These are phyloP conservation scores for Aphyosemion australe DNA, from an alignment of 2,113 vertebrate species.

Conservation along the genomic window DNA sequence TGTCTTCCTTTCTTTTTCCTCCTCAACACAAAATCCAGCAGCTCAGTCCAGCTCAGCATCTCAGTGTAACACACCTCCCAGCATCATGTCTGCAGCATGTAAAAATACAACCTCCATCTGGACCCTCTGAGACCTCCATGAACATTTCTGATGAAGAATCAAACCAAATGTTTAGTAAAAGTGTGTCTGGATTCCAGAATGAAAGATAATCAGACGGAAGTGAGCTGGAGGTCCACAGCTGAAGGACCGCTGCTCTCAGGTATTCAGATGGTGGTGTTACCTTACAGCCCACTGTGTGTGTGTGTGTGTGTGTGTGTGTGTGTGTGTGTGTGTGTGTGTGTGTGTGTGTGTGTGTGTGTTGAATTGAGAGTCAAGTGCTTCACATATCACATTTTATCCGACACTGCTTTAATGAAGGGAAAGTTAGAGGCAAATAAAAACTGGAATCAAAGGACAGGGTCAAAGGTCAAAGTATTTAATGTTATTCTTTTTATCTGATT, in stretches of 20 bases:
- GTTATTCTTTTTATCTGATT: background rate
- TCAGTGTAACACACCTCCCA: background rate
- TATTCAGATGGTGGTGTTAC: constrained; percentile 6
- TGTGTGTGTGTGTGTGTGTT: background rate
- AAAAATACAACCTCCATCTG: background rate
- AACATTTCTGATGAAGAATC: background rate
- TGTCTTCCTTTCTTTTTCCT: constrained; percentile 48
- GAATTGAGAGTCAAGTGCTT: background rate
- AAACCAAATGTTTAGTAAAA: background rate
- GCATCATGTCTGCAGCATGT: background rate
- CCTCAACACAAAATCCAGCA: constrained; percentile 64
- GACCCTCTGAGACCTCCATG: background rate
- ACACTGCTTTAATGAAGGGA: constrained; percentile 31
- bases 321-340: background rate
- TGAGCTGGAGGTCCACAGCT: constrained; percentile 9
- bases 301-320: constrained; percentile 5
- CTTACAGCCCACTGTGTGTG: constrained; percentile 12
- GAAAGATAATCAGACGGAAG: constrained; percentile 26
- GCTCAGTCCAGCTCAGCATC: constrained; percentile 70
- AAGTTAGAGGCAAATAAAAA: background rate
- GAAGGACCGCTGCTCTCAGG: constrained; percentile 2
- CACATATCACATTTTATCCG: constrained; percentile 20
- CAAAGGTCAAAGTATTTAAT: background rate
- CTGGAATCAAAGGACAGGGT: background rate
- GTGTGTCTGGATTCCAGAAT: constrained; percentile 16